A percentile compares a stretch with the other conserved stretches of the same genome.
Evolutionary conservation across 2,888 invertebrate genomes (phyloP).

Genomic region (Ellobium chinense): DNA sequence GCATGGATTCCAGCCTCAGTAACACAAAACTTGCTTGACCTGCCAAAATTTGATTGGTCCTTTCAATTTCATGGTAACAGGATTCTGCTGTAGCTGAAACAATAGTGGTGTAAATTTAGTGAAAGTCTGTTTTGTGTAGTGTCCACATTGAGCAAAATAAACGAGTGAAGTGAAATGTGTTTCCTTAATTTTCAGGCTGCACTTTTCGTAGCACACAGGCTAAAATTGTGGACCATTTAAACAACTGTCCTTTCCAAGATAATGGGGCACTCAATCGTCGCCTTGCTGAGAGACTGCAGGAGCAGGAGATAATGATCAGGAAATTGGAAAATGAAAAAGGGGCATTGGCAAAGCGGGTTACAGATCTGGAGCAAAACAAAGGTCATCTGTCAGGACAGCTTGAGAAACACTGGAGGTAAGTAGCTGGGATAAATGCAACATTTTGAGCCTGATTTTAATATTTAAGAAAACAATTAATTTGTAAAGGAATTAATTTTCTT

Average conservation of each 20-base stretch:
- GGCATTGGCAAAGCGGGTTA: constrained; percentile 56
- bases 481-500: too few species aligned
- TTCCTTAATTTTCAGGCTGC: constrained; percentile 1
- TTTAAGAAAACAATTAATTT: too few species aligned
- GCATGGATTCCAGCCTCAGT: too few species aligned
- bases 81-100: too few species aligned
- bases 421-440: not conserved
- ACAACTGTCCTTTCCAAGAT: not conserved
- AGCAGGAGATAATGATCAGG: not conserved
- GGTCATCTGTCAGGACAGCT: constrained; percentile 51
- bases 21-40: too few species aligned
- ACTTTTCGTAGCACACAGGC: not conserved
- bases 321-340: constrained; percentile 52
- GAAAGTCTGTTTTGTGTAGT: too few species aligned
- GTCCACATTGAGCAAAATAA: too few species aligned
- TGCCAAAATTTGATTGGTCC: too few species aligned
- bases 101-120: too few species aligned
- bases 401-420: constrained; percentile 56
- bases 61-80: too few species aligned
- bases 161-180: not conserved
- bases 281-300: not conserved
- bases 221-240: not conserved
- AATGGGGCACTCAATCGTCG: not conserved
- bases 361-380: constrained; percentile 56
- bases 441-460: not conserved